Evolutionary conservation across 2,888 invertebrate species (phyloP).

Genomic region (Drosophila neotestacea): DNA sequence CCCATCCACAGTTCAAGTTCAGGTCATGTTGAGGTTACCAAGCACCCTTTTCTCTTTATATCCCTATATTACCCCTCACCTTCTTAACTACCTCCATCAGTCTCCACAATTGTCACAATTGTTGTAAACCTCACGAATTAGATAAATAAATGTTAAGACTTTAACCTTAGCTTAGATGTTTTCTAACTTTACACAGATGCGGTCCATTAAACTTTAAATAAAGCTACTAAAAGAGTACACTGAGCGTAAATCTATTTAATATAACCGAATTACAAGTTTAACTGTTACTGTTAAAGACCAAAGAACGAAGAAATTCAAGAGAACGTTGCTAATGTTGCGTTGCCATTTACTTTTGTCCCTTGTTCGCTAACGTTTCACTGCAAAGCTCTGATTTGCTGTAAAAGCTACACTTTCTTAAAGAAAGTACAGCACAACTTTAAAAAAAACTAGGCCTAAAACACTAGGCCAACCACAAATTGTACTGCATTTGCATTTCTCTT

Average conservation of each 20-base stretch:
- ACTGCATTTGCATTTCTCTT: too few species aligned
- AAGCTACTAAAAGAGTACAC: slow-evolving; percentile 25
- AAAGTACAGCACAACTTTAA: too few species aligned
- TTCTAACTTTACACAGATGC: slow-evolving; percentile 38
- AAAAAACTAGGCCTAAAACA: too few species aligned
- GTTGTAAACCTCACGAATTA: slow-evolving; percentile 11
- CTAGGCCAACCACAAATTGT: too few species aligned
- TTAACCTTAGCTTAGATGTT: background rate
- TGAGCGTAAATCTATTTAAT: background rate
- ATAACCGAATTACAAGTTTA: too few species aligned
- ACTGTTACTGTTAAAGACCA: too few species aligned
- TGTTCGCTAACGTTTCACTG: background rate
- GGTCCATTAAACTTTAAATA: slow-evolving; percentile 35
- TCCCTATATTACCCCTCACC: background rate
- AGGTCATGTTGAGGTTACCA: slow-evolving; percentile 31
- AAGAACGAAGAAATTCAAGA: too few species aligned
- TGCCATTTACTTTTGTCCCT: background rate
- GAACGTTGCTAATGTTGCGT: too few species aligned
- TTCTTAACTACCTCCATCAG: too few species aligned
- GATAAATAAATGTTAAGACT: slow-evolving; percentile 31
- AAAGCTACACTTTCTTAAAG: too few species aligned
- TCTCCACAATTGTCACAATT: slow-evolving; percentile 10
- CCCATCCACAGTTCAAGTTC: background rate
- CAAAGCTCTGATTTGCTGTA: too few species aligned
- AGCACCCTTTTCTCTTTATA: background rate